Percentiles rank a stretch among this genome's conserved stretches.
Conservation (phyloP, 2,888 invertebrate species). For the Glomeris marginata region DNA sequence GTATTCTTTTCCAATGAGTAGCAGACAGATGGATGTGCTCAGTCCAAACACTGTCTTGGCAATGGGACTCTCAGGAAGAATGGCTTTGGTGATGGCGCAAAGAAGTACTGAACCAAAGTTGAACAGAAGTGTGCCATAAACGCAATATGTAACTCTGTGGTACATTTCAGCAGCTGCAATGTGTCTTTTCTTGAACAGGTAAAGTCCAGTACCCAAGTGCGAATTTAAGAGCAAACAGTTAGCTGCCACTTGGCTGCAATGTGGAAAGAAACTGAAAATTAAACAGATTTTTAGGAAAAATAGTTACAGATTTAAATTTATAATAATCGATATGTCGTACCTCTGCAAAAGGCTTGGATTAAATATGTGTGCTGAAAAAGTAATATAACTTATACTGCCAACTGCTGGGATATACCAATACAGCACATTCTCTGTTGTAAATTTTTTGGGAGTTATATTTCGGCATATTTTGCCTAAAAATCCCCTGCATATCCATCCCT, state of each 20-base stretch:
- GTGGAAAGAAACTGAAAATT: conserved; percentile 6
- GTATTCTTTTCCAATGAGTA: conserved; percentile 27
- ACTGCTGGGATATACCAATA: conserved; percentile 12
- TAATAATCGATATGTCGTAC: conserved; percentile 28
- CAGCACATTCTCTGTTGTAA: conserved; percentile 1
- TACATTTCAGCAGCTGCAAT: conserved; percentile 21
- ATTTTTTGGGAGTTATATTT: too few species aligned
- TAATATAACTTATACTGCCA: conserved; percentile 58
- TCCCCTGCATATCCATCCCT: background rate
- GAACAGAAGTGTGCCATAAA: conserved; percentile 32
- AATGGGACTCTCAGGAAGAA: conserved; percentile 26
- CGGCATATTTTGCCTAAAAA: too few species aligned
- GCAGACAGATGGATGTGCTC: conserved; percentile 23
- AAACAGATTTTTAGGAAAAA: background rate
- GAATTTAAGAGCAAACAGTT: conserved; percentile 34
- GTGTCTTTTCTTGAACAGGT: conserved; percentile 27
- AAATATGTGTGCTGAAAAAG: conserved; percentile 67
- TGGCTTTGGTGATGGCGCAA: conserved; percentile 31
- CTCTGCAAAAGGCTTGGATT: conserved; percentile 60
- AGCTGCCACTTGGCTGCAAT: conserved; percentile 14
- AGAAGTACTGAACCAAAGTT: conserved; percentile 36
- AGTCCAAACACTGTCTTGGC: conserved; percentile 28
- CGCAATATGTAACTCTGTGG: conserved; percentile 28
- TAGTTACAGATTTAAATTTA: background rate
- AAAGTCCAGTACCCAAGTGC: conserved; percentile 34